Conservation (phyloP, 92 coral and sea anemone species). For the Galaxea fascicularis region DNA sequence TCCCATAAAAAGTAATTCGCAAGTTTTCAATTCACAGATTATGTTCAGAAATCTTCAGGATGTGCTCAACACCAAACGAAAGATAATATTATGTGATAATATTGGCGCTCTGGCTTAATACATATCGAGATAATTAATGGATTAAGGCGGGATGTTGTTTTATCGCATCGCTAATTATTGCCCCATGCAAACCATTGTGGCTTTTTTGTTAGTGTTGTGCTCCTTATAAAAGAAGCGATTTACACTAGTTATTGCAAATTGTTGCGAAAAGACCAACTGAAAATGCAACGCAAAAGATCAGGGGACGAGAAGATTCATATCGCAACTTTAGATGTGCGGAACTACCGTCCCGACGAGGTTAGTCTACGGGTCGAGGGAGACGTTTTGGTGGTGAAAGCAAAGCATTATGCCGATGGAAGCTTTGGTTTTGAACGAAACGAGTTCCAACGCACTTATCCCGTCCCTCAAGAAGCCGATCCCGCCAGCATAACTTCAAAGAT, state of each 20-base stretch:
- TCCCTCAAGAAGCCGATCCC: conserved; percentile 90
- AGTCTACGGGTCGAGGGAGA: conserved; percentile 89
- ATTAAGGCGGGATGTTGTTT: background rate
- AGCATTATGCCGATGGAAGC: conserved; percentile 89
- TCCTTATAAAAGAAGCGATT: background rate
- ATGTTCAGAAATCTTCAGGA: no score
- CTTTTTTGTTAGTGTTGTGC: background rate
- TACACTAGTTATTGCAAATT: background rate
- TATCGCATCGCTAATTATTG: background rate
- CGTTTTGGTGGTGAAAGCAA: conserved; percentile 82
- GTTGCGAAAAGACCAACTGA: background rate
- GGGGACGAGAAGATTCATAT: conserved; percentile 67
- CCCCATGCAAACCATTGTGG: conserved; percentile 37
- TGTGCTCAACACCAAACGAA: no score
- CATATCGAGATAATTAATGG: background rate
- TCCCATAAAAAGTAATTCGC: no score
- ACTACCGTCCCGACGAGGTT: conserved; percentile 94
- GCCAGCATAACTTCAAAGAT: conserved; percentile 82
- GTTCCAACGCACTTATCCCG: conserved; percentile 86
- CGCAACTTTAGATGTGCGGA: conserved; percentile 87
- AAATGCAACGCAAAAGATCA: conserved; percentile 47
- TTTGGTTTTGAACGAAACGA: conserved; percentile 91
- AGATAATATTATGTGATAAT: background rate
- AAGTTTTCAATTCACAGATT: no score
- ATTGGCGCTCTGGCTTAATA: background rate